These are phyloP conservation scores for Periparus ater DNA, from an alignment of 2,797 vertebrate genomes.

Conservation along the genomic window DNA sequence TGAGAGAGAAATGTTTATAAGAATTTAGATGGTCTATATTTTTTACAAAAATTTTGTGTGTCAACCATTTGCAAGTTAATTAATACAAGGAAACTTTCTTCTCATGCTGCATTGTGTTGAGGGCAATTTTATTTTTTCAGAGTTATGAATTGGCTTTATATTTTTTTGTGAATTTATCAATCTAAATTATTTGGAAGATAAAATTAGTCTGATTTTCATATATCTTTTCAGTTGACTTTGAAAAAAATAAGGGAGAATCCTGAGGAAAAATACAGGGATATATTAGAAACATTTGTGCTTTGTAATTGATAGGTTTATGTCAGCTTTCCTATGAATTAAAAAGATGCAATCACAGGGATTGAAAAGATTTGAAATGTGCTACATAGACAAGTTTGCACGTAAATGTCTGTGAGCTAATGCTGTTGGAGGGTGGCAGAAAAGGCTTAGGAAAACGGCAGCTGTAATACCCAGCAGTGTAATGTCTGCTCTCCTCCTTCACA, in stretches of 20 bases:
- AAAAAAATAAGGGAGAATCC: slow-evolving; percentile 22
- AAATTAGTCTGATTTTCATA: slow-evolving; percentile 4
- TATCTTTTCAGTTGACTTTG: slow-evolving; percentile 10
- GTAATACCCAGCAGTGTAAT: neutral
- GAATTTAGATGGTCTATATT: neutral
- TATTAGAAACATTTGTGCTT: neutral
- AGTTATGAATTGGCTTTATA: neutral
- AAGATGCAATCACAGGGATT: neutral
- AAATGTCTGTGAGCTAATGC: neutral
- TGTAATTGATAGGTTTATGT: neutral
- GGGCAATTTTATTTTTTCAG: neutral
- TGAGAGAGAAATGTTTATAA: neutral
- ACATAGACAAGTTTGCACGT: neutral
- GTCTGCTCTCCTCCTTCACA: neutral
- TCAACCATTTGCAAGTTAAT: slow-evolving; percentile 7
- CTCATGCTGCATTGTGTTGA: neutral
- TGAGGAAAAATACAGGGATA: neutral
- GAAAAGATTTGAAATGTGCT: neutral
- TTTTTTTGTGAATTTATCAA: neutral
- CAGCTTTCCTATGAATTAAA: neutral
- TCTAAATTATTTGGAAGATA: neutral
- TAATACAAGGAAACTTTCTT: neutral
- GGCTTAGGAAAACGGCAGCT: neutral
- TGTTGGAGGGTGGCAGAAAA: neutral
- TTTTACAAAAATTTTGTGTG: neutral